These are phyloP conservation scores for Canis aureus DNA, from an alignment of 2,113 vertebrate genomes.

Conservation along the genomic window DNA sequence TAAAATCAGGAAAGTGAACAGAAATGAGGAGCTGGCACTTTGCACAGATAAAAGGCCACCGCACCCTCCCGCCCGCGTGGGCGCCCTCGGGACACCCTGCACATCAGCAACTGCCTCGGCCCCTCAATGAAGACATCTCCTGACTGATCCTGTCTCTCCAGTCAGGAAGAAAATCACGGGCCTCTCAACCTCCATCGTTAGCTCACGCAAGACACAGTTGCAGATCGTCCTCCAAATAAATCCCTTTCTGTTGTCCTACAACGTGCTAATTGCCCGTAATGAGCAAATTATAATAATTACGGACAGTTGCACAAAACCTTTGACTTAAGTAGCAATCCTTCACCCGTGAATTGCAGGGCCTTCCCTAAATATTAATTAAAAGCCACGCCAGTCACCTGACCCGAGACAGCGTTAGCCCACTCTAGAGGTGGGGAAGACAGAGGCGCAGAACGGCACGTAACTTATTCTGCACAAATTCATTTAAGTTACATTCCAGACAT, in stretches of 20 bases:
- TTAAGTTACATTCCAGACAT: background rate
- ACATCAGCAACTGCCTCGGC: fast-evolving
- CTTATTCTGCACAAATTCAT: background rate
- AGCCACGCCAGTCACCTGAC: background rate
- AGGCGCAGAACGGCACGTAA: fast-evolving
- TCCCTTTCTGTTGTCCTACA: background rate
- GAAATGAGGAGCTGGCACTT: background rate
- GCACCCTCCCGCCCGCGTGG: fast-evolving
- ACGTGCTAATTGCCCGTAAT: background rate
- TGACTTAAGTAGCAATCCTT: slow-evolving; percentile 30
- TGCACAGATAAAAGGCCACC: fast-evolving
- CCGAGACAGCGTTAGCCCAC: background rate
- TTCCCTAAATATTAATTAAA: slow-evolving; percentile 50
- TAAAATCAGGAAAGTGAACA: background rate
- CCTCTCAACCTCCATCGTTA: background rate
- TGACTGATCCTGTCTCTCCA: background rate
- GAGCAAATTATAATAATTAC: slow-evolving; percentile 68
- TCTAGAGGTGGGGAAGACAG: background rate
- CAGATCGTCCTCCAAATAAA: background rate
- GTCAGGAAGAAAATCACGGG: background rate
- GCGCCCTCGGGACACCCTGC: fast-evolving
- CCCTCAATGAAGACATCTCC: background rate
- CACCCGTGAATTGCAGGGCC: background rate
- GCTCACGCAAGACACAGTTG: background rate
- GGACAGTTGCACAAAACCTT: background rate